Percentiles rank a stretch among this genome's conserved stretches.
phyloP scores from a whole-genome alignment of 1,140 invertebrate species.

The Drosophila orena region DNA sequence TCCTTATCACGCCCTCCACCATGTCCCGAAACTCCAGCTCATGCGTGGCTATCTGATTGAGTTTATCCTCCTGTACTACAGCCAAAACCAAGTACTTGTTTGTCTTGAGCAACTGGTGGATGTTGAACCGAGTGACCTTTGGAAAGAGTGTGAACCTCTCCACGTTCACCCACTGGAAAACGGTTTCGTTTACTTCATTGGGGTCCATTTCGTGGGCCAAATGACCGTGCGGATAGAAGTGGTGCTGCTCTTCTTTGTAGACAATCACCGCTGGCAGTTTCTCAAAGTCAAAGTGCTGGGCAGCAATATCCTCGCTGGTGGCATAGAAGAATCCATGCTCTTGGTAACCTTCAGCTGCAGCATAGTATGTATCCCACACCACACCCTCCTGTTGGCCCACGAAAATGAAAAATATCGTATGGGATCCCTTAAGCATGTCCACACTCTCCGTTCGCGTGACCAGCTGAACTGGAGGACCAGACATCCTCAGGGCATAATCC shows the following conservation, averaged over 20 bases:
- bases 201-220: constrained; percentile 85
- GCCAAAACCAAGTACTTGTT: constrained; percentile 94
- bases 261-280: constrained; percentile 91
- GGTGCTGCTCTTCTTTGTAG: constrained; percentile 92
- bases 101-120: constrained; percentile 93
- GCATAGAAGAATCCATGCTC: constrained; percentile 94
- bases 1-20: constrained; percentile 92
- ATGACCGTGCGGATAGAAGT: constrained; percentile 88
- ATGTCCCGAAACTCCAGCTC: constrained; percentile 94
- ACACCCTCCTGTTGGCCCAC: constrained; percentile 90
- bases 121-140: constrained; percentile 92
- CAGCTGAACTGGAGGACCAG: constrained; percentile 93
- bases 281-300: constrained; percentile 88
- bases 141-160: constrained; percentile 96
- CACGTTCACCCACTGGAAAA: constrained; percentile 94
- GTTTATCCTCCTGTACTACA: constrained; percentile 94
- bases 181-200: constrained; percentile 87
- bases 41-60: constrained; percentile 91
- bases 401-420: constrained; percentile 95
- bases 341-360: constrained; percentile 91
- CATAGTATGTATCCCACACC: constrained; percentile 92
- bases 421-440: constrained; percentile 89
- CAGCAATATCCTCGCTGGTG: constrained; percentile 88
- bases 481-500: constrained; percentile 95
- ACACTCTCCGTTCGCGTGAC: constrained; percentile 92